Evolutionary conservation across 2,888 invertebrate genomes (phyloP).

Genomic region (Diadromus collaris): DNA sequence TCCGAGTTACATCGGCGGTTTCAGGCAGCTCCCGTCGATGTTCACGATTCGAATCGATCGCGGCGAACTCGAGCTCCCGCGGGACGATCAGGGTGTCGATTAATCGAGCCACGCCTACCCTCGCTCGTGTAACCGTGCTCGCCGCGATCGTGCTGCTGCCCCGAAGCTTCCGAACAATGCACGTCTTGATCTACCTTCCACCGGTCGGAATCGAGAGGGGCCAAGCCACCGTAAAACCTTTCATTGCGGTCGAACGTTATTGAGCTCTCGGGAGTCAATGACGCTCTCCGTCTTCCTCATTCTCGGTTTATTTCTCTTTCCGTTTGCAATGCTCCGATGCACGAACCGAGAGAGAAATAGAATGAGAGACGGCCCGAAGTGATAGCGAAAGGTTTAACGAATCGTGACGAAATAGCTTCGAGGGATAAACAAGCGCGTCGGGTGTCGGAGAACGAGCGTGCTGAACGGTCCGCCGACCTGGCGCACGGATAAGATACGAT

Average conservation of each 20-base stretch:
- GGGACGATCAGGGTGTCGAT: slow-evolving; percentile 51
- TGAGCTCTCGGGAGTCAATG: not conserved
- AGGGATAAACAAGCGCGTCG: slow-evolving; percentile 48
- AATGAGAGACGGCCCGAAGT: slow-evolving; percentile 20
- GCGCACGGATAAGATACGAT: slow-evolving; percentile 56
- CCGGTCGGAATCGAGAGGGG: slow-evolving; percentile 4
- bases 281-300: not conserved
- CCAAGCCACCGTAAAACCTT: slow-evolving; percentile 9
- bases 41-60: slow-evolving; percentile 42
- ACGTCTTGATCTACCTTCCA: slow-evolving; percentile 31
- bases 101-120: slow-evolving; percentile 57
- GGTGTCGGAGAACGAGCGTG: slow-evolving; percentile 47
- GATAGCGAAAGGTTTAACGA: slow-evolving; percentile 58
- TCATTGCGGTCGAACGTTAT: slow-evolving; percentile 22
- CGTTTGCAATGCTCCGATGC: slow-evolving; percentile 33
- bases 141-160: slow-evolving; percentile 24
- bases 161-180: slow-evolving; percentile 38
- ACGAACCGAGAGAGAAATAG: slow-evolving; percentile 10
- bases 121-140: not conserved
- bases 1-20: not conserved
- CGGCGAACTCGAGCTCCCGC: slow-evolving; percentile 25
- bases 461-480: slow-evolving; percentile 16
- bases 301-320: not conserved
- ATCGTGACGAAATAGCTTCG: slow-evolving; percentile 59
- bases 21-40: slow-evolving; percentile 1